Evolutionary conservation across 30 jellyfish, hydroid and myxozoan genomes (phyloP).

Genomic region (Haliclystus octoradiatus): DNA sequence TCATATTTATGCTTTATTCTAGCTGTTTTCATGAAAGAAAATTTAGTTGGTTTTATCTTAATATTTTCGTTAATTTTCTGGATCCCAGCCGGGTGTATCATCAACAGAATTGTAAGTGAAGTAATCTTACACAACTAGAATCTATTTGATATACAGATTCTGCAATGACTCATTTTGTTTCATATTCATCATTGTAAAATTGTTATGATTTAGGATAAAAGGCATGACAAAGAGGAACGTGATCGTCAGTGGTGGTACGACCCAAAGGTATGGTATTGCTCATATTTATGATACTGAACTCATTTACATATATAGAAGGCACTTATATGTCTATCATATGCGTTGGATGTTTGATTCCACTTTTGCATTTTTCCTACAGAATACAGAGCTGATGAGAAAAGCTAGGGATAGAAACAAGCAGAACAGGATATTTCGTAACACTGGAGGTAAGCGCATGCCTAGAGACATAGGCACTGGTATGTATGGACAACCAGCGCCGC

Average conservation of each 20-base stretch:
- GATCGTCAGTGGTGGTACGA: conserved; percentile 25
- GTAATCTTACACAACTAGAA: background rate
- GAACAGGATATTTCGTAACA: background rate
- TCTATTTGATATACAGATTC: no score
- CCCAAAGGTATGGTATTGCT: conserved; percentile 9
- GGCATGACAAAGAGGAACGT: conserved; percentile 23
- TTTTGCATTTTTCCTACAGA: background rate
- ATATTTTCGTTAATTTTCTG: conserved; percentile 62
- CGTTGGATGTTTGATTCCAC: background rate
- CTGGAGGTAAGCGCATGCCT: background rate
- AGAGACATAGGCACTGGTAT: background rate
- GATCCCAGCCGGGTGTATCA: conserved; percentile 86
- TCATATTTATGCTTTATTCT: no score
- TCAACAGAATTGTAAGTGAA: conserved; percentile 37
- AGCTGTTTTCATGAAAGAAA: conserved; percentile 79
- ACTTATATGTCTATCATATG: background rate
- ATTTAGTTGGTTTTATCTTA: conserved; percentile 69
- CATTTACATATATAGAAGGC: no score
- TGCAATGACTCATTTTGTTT: no score
- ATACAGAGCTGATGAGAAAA: background rate
- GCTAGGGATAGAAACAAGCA: background rate
- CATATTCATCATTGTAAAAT: background rate
- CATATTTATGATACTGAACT: no score
- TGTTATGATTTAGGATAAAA: conserved; percentile 19
- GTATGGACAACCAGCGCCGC: background rate